Evolutionary conservation across 2,113 vertebrate genomes (phyloP).

Genomic region (Geococcyx californianus): DNA sequence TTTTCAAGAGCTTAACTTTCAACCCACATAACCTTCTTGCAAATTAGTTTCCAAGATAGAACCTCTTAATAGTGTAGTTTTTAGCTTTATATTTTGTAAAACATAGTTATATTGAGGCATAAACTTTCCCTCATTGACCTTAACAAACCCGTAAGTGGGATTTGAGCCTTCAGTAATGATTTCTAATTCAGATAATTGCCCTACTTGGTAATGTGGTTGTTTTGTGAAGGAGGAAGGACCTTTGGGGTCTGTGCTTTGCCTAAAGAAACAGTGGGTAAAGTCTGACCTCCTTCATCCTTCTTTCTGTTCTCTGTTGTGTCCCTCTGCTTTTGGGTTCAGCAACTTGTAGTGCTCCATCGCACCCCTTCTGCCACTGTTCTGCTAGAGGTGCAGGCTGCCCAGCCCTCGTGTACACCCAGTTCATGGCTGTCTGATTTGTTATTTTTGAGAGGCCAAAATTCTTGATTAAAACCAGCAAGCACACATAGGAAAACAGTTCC

Average conservation of each 20-base stretch:
- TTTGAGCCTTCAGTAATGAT: not conserved
- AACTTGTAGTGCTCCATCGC: not conserved
- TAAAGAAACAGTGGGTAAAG: not conserved
- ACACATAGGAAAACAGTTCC: not conserved
- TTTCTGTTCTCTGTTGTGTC: not conserved
- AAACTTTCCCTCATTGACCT: not conserved
- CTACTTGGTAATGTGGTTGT: not conserved
- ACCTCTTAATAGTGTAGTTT: not conserved
- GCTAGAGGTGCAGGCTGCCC: not conserved
- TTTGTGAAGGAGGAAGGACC: not conserved
- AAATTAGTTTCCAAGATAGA: not conserved
- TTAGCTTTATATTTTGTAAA: not conserved
- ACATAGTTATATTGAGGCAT: not conserved
- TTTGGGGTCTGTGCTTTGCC: not conserved
- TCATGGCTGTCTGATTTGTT: not conserved
- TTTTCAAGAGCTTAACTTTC: not conserved
- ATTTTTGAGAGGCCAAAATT: not conserved
- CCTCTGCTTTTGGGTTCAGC: not conserved
- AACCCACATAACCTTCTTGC: not conserved
- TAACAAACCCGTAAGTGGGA: not conserved
- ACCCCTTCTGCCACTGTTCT: accelerated
- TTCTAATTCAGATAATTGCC: not conserved
- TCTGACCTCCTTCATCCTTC: not conserved
- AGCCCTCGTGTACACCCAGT: accelerated
- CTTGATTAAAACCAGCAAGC: not conserved